Evolutionary conservation across 1,140 invertebrate species (phyloP).

Genomic region (Drosophila ananassae): DNA sequence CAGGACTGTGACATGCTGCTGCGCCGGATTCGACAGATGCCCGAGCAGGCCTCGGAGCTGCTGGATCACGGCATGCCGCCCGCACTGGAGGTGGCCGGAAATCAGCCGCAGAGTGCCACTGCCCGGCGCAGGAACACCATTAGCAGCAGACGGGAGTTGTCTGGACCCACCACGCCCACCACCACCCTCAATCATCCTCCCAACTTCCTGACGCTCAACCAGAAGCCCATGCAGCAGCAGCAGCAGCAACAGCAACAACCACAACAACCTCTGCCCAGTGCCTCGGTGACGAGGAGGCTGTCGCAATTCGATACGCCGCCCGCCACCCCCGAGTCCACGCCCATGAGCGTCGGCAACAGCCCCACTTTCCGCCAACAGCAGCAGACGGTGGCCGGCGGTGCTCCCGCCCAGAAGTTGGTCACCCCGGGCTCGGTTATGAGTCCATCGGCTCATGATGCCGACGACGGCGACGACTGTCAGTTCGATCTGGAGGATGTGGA

Average conservation of each 20-base stretch:
- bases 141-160: conserved; percentile 68
- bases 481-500: conserved; percentile 82
- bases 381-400: conserved; percentile 11
- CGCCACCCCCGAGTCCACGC: conserved; percentile 82
- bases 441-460: conserved; percentile 4
- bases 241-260: conserved; percentile 28
- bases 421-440: background rate
- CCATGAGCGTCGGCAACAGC: conserved; percentile 83
- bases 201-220: conserved; percentile 48
- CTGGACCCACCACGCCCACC: conserved; percentile 69
- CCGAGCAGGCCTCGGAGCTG: conserved; percentile 48
- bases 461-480: conserved; percentile 72
- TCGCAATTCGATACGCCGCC: conserved; percentile 82
- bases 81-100: conserved; percentile 58
- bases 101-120: conserved; percentile 26
- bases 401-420: conserved; percentile 19
- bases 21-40: conserved; percentile 49
- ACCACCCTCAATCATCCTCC: conserved; percentile 55
- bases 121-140: conserved; percentile 73
- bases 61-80: conserved; percentile 65
- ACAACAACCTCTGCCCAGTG: conserved; percentile 24
- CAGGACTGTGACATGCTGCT: conserved; percentile 65
- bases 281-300: conserved; percentile 63
- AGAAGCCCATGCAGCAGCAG: conserved; percentile 43
- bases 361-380: conserved; percentile 78